Evolutionary conservation across 2,888 invertebrate species (phyloP).

Genomic region (Galerucella pusilla): DNA sequence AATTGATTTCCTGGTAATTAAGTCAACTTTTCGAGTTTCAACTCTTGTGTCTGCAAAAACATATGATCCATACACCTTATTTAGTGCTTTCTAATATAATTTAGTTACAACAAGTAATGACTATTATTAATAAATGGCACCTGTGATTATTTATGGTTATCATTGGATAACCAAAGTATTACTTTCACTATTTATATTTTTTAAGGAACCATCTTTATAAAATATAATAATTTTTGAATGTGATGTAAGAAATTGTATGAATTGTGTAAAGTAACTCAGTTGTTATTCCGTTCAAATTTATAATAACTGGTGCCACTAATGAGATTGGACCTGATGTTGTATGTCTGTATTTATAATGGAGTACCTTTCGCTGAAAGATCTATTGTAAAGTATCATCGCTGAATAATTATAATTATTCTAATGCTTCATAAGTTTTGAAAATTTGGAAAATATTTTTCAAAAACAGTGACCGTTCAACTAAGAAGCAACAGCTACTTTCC

Average conservation of each 20-base stretch:
- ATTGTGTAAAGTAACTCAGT: not conserved
- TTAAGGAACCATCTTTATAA: not conserved
- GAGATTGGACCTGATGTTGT: too few species aligned
- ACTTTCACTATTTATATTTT: not conserved
- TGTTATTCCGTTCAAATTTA: too few species aligned
- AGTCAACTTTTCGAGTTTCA: not conserved
- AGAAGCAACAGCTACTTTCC: too few species aligned
- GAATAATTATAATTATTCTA: too few species aligned
- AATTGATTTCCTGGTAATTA: not conserved
- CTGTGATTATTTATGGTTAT: not conserved
- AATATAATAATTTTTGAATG: not conserved
- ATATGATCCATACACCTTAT: not conserved
- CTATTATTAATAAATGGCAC: not conserved
- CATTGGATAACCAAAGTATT: not conserved
- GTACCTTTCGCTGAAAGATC: too few species aligned
- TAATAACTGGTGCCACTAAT: too few species aligned
- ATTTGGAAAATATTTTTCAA: too few species aligned
- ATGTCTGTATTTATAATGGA: too few species aligned
- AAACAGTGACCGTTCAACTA: too few species aligned
- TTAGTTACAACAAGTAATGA: not conserved
- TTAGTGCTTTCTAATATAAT: not conserved
- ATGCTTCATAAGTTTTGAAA: too few species aligned
- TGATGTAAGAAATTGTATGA: not conserved
- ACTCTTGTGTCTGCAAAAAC: too few species aligned
- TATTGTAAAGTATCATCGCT: too few species aligned